Percentiles rank a stretch among this genome's conserved stretches.
Conservation (phyloP, 1,140 invertebrate species). For the Drosophila nikananu region DNA sequence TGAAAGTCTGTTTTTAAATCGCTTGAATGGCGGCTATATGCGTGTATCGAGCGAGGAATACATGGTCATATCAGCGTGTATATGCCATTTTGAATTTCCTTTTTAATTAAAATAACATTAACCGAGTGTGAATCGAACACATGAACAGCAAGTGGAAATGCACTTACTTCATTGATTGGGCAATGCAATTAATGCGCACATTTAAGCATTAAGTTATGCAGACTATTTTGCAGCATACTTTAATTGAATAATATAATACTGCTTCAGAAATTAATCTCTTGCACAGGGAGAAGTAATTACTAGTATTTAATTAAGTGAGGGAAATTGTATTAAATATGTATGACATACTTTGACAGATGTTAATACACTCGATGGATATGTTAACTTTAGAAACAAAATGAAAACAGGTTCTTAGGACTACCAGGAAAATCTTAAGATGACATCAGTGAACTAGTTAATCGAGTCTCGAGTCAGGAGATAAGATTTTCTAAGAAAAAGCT, state of each 20-base stretch:
- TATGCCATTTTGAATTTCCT: conserved; percentile 21
- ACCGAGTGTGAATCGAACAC: conserved; percentile 21
- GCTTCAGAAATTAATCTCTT: conserved; percentile 10
- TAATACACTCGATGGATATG: neutral
- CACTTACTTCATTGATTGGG: conserved; percentile 29
- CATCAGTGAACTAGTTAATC: neutral
- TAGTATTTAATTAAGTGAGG: neutral
- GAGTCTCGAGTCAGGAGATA: neutral
- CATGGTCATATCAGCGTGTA: neutral
- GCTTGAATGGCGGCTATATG: conserved; percentile 4
- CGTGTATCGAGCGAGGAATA: neutral
- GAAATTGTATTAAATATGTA: neutral
- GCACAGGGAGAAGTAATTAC: neutral
- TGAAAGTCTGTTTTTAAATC: conserved; percentile 36
- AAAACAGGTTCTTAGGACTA: neutral
- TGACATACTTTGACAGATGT: neutral
- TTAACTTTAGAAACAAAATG: neutral
- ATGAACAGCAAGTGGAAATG: conserved; percentile 27
- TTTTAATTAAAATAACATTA: conserved; percentile 58
- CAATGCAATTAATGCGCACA: conserved; percentile 30
- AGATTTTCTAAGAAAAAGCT: neutral
- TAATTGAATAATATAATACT: conserved; percentile 21
- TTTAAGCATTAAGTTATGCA: conserved; percentile 29
- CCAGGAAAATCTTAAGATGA: neutral
- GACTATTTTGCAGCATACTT: conserved; percentile 21